Evolutionary conservation across 2,888 invertebrate species (phyloP).

Genomic region (Hemaris fuciformis): DNA sequence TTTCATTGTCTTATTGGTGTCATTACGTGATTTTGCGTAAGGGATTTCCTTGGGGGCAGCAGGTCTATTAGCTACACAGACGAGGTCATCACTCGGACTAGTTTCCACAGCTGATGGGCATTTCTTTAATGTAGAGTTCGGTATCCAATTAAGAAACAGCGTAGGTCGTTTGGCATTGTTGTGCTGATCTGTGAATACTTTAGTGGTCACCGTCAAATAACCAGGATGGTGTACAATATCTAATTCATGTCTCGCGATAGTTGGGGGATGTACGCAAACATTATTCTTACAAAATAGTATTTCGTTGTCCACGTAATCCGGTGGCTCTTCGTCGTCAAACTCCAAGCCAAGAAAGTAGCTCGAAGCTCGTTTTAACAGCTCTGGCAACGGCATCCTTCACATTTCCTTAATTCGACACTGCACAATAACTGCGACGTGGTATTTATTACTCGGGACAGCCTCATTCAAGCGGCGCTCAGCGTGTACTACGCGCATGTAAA

Average conservation of each 20-base stretch:
- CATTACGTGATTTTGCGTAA: constrained; percentile 36
- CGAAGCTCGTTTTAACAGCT: constrained; percentile 89
- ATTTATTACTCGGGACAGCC: constrained; percentile 61
- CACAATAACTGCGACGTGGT: constrained; percentile 27
- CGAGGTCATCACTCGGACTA: constrained; percentile 70
- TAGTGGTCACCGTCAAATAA: constrained; percentile 93
- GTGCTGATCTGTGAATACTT: constrained; percentile 89
- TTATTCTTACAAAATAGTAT: constrained; percentile 96
- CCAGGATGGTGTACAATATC: constrained; percentile 95
- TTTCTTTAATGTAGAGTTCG: constrained; percentile 92
- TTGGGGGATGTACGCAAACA: constrained; percentile 97
- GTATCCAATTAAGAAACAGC: constrained; percentile 96
- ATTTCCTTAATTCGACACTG: constrained; percentile 50
- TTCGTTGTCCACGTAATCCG: constrained; percentile 90
- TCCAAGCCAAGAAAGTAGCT: constrained; percentile 89
- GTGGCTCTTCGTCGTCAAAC: constrained; percentile 81
- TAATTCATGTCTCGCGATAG: constrained; percentile 89
- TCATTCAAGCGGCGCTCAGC: constrained; percentile 59
- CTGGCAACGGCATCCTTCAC: constrained; percentile 87
- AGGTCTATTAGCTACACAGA: constrained; percentile 51
- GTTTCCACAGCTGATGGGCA: constrained; percentile 89
- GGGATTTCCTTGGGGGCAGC: constrained; percentile 49
- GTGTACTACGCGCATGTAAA: constrained; percentile 76
- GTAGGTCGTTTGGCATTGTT: constrained; percentile 90
- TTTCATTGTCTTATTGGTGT: constrained; percentile 42